phyloP scores from a whole-genome alignment of 2,113 vertebrate species.

The Strix aluco region DNA sequence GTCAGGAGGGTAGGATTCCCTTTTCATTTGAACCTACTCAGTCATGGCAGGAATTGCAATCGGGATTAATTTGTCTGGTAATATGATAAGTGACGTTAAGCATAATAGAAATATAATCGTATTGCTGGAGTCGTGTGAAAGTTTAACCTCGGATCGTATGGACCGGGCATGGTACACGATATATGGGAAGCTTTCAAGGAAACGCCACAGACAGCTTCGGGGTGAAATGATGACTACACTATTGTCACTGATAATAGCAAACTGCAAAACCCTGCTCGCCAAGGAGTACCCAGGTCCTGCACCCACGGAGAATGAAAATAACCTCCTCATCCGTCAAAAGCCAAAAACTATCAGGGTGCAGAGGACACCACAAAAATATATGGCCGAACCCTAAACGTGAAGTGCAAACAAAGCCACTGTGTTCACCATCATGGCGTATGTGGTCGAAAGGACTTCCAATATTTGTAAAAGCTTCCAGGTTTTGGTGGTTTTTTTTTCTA shows the following conservation, averaged over 20 bases:
- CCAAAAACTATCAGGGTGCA: not conserved
- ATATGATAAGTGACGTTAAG: not conserved
- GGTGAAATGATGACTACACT: not conserved
- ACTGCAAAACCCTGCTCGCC: not conserved
- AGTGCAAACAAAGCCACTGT: slow-evolving; percentile 41
- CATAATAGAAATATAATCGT: not conserved
- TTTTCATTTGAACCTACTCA: not conserved
- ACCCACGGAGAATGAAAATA: not conserved
- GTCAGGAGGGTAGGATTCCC: not conserved
- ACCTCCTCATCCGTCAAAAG: not conserved
- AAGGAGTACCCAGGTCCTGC: not conserved
- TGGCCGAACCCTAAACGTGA: not conserved
- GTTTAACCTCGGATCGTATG: not conserved
- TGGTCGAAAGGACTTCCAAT: not conserved
- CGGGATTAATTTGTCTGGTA: not conserved
- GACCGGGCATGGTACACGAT: not conserved
- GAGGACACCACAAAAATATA: not conserved
- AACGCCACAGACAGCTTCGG: not conserved
- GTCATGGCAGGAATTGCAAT: not conserved
- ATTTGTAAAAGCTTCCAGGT: not conserved
- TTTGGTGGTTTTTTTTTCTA: not conserved
- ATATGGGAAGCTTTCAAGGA: not conserved
- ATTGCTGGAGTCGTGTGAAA: not conserved
- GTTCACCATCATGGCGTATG: slow-evolving; percentile 28
- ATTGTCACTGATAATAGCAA: not conserved